Base-by-base conservation (phyloP, 2,797 vertebrate genomes). In the Macroramphosus scolopax region DNA sequence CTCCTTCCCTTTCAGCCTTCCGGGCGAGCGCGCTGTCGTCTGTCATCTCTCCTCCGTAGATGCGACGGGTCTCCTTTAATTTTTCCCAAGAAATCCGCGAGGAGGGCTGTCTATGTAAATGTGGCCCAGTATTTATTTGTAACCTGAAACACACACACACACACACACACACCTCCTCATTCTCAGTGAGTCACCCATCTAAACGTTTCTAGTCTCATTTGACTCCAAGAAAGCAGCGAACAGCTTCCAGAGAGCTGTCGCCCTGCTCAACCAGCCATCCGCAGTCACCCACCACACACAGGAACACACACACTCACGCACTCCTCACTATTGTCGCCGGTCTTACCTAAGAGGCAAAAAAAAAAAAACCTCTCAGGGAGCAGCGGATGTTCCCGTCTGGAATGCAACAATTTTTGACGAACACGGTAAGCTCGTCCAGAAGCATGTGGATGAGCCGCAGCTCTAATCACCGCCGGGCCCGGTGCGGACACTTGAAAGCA, bases 121-220 rank as follows among this genome's bases (percentile, higher is more conserved):
- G 49, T 32, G 54, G 37, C 30, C 34, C 25, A 22, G 51, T 47
- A 6, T 57, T 16, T 58, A 55, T 63, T 47, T 63, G 51, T 52
- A 59, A 77, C 71, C 57, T 76, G 34, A 57, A 56, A 61, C n/a
- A n/a, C n/a, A n/a, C n/a, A n/a, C n/a, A n/a, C n/a, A n/a, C n/a
- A n/a, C n/a, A n/a, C 45, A 45, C 34, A 39, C 43, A 64, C 52
- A 72, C 51, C 47, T 74, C 54, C 56, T 67, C 56, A 53, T 71
- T 72, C n/a, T 63, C 36, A 71, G 49, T 78, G 77, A 82, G 73
- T 81, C 78, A 80, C 49, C 44, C 46, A n/a, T 62, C 28, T 54
- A 50, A 80, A 78, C 45, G 64, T 54, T 81, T 72, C 63, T 75
- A 51, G 35, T 72, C 54, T 68, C 18, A 40, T 72, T 78, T 66